Conservation (phyloP, 1,140 invertebrate species). For the Lysiphlebus fabarum region DNA sequence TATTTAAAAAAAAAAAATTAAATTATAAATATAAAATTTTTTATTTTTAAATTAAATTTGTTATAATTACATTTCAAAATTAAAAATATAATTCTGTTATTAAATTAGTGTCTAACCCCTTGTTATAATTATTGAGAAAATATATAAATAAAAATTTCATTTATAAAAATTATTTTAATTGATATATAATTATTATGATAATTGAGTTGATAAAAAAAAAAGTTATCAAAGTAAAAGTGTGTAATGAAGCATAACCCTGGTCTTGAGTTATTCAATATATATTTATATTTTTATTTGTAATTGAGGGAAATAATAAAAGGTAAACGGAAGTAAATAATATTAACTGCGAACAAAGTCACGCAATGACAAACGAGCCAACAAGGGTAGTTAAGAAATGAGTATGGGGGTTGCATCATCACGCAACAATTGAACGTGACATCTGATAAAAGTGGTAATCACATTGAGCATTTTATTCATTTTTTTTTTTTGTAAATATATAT, state of each 20-base stretch:
- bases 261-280: conserved; percentile 23
- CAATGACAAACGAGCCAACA: conserved; percentile 51
- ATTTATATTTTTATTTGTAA: neutral
- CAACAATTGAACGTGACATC: conserved; percentile 49
- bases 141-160: too few species aligned
- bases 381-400: conserved; percentile 7
- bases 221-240: conserved; percentile 7
- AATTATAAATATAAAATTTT: too few species aligned
- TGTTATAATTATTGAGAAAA: too few species aligned
- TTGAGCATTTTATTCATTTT: conserved; percentile 33
- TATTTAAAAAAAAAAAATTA: too few species aligned
- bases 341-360: conserved; percentile 48
- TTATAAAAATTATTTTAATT: too few species aligned
- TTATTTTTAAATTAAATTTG: too few species aligned
- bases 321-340: conserved; percentile 53
- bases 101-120: too few species aligned
- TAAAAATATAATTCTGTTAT: too few species aligned
- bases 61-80: too few species aligned
- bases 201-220: neutral
- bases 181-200: too few species aligned
- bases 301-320: conserved; percentile 28
- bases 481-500: conserved; percentile 3
- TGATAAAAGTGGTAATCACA: conserved; percentile 53
- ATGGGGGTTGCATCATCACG: conserved; percentile 23
- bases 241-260: conserved; percentile 6